A percentile compares a stretch with the other conserved stretches of the same genome.
phyloP scores from a whole-genome alignment of 2,888 invertebrate species.

The Cantharis rufa region DNA sequence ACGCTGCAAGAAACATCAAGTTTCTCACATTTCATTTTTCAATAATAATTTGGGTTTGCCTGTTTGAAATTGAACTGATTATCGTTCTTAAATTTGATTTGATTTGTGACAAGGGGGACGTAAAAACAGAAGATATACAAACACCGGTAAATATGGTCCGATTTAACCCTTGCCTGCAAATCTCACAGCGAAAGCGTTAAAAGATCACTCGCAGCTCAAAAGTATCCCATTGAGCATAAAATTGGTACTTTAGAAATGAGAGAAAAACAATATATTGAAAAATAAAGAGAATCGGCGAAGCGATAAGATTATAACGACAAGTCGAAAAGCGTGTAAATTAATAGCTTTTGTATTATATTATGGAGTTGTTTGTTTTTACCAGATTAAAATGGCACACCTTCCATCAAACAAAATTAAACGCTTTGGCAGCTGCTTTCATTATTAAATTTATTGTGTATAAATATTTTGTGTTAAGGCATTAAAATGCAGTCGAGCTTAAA shows the following conservation, averaged over 20 bases:
- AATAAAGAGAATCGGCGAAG: conserved; percentile 26
- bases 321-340: conserved; percentile 37
- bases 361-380: conserved; percentile 34
- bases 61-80: too few relatives aligned
- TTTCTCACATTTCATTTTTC: too few relatives aligned
- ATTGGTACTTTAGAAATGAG: conserved; percentile 26
- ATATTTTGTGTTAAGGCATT: conserved; percentile 21
- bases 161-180: conserved; percentile 10
- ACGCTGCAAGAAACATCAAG: too few relatives aligned
- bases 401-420: conserved; percentile 27
- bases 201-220: conserved; percentile 18
- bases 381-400: conserved; percentile 28
- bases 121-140: neutral
- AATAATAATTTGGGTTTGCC: too few relatives aligned
- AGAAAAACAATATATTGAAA: conserved; percentile 34
- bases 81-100: too few relatives aligned
- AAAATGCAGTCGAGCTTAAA: conserved; percentile 15
- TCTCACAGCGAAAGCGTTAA: conserved; percentile 17
- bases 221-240: conserved; percentile 21
- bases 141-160: neutral
- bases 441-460: conserved; percentile 25
- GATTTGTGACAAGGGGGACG: neutral
- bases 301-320: conserved; percentile 36
- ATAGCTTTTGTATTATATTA: conserved; percentile 31
- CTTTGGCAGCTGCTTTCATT: conserved; percentile 27